phyloP scores from a whole-genome alignment of 2,888 invertebrate species.

The Pediacus dermestoides region DNA sequence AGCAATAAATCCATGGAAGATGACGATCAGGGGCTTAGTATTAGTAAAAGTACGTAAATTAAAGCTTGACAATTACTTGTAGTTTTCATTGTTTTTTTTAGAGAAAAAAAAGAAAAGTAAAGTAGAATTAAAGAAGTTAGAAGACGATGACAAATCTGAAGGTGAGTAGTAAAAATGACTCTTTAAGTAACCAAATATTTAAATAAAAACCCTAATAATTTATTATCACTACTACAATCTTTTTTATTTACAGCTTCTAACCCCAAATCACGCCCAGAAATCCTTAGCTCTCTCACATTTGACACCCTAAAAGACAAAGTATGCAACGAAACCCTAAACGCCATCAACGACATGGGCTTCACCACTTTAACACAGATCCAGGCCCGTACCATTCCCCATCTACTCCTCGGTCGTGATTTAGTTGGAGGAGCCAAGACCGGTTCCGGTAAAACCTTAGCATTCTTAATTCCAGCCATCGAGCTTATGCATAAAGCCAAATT shows the following conservation, averaged over 20 bases:
- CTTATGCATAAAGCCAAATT: slow-evolving; percentile 85
- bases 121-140: slow-evolving; percentile 26
- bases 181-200: not conserved
- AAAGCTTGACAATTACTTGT: too few relatives aligned
- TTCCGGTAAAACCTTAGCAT: slow-evolving; percentile 94
- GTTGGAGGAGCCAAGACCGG: slow-evolving; percentile 95
- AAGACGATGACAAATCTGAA: slow-evolving; percentile 20
- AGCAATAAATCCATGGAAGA: too few relatives aligned
- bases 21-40: too few relatives aligned
- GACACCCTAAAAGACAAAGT: slow-evolving; percentile 57
- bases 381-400: slow-evolving; percentile 80
- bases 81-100: too few relatives aligned
- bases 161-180: too few relatives aligned
- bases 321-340: slow-evolving; percentile 78
- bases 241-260: slow-evolving; percentile 21
- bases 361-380: slow-evolving; percentile 94
- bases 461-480: slow-evolving; percentile 91
- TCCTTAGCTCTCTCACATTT: slow-evolving; percentile 34
- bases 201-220: too few relatives aligned
- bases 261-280: slow-evolving; percentile 28
- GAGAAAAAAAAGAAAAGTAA: slow-evolving; percentile 37
- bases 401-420: slow-evolving; percentile 88
- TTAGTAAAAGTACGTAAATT: too few relatives aligned
- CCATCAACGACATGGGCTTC: slow-evolving; percentile 88
- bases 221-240: too few relatives aligned